A percentile compares a stretch with the other conserved stretches of the same genome.
Conservation (phyloP, 2,888 invertebrate species). For the Watsonalla binaria region DNA sequence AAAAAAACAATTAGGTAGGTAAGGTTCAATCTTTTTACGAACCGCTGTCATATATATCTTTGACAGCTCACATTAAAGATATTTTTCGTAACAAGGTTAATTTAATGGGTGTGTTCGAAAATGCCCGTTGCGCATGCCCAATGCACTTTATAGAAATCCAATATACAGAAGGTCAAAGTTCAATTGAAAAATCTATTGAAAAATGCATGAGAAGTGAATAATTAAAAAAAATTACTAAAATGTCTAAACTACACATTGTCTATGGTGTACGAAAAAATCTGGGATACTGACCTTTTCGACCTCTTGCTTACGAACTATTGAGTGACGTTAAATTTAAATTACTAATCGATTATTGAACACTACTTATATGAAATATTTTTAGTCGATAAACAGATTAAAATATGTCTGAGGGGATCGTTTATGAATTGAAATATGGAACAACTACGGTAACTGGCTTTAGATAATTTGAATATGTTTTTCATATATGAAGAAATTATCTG, state of each 20-base stretch:
- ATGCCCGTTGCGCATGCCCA: constrained; percentile 3
- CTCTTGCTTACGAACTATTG: neutral
- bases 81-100: neutral
- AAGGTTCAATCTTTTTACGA: constrained; percentile 13
- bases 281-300: constrained; percentile 28
- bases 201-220: constrained; percentile 10
- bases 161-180: constrained; percentile 28
- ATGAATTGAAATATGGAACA: constrained; percentile 39
- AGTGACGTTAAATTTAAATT: neutral
- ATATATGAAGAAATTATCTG: constrained; percentile 48
- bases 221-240: constrained; percentile 10
- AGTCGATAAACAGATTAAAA: constrained; percentile 65
- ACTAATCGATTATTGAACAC: constrained; percentile 28
- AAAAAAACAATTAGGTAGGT: constrained; percentile 54
- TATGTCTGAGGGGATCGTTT: constrained; percentile 53
- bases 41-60: constrained; percentile 11
- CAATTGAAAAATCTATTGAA: neutral
- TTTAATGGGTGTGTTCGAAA: neutral
- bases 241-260: constrained; percentile 13
- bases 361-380: constrained; percentile 73
- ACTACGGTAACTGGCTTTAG: constrained; percentile 33
- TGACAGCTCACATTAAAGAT: no score
- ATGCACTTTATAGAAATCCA: constrained; percentile 34
- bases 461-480: constrained; percentile 59
- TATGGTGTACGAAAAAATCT: constrained; percentile 7